Base-by-base conservation (phyloP, 2,797 vertebrate species). In the Acropternis orthonyx region DNA sequence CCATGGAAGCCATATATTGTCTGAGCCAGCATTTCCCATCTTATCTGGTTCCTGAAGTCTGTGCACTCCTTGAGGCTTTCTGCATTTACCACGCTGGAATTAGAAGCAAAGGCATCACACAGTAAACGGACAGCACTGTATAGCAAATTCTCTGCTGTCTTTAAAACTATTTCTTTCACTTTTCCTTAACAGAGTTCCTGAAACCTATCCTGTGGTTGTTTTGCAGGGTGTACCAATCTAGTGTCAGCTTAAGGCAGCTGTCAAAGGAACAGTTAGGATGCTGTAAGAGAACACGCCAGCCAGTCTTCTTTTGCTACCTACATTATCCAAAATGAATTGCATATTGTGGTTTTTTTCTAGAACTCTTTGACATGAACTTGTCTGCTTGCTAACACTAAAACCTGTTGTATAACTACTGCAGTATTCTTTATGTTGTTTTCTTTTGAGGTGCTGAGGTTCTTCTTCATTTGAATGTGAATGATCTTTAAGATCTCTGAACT, bases 401-500 rank as follows among this genome's bases (percentile, higher is more conserved):
- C 61, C 5, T 55, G 19, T 41, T 55, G 15, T 28, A 67, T 41
- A 81, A 79, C 48, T 43, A 61, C 52, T 81, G 34, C 41, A 81
- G 9, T 61, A 39, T 6, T 69, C 84, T 74, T 6, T 14, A 37
- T 65, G 13, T 8, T 48, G 82, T 81, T 87, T 89, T 51, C 14
- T 46, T 63, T 37, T 58, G 77, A 73, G 26, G 28, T 79, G 41
- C 20, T 85, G 71, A 81, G 56, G 62, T 62, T 76, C 46, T 84
- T 52, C 37, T 69, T 78, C 34, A 82, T 90, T 90, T 92, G 81
- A 84, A 55, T 37, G 41, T 17, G 56, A 94, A 89, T 67, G 75
- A 13, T 39, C 55, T 81, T 93, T 87, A 95, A 95, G 85, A 27
- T 85, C 43, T 74, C 62, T 88, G 77, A 96, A 95, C 82, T 93